These are phyloP conservation scores for Aphelenchoides avenae DNA, from an alignment of 1,140 invertebrate species.

Conservation along the genomic window DNA sequence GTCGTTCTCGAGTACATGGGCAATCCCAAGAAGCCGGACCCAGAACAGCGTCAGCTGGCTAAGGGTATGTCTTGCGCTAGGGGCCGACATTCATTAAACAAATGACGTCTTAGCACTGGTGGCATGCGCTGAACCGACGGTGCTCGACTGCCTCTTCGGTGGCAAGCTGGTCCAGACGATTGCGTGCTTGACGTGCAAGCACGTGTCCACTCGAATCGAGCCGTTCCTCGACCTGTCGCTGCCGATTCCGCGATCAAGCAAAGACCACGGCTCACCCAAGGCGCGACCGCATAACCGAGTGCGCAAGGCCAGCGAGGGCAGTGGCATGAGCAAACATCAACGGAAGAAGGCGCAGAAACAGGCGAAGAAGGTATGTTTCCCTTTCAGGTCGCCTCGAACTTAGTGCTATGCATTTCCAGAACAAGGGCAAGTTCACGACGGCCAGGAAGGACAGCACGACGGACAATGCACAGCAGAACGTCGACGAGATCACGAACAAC, in stretches of 20 bases:
- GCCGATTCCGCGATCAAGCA: slow-evolving; percentile 66
- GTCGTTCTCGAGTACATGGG: slow-evolving; percentile 61
- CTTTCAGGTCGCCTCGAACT: slow-evolving; percentile 5
- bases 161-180: slow-evolving; percentile 48
- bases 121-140: slow-evolving; percentile 25
- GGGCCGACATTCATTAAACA: slow-evolving; percentile 18
- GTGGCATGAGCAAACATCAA: slow-evolving; percentile 59
- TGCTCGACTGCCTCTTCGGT: slow-evolving; percentile 45
- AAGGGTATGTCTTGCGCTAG: slow-evolving; percentile 40
- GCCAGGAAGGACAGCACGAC: not conserved
- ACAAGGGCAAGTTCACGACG: slow-evolving; percentile 5
- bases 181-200: slow-evolving; percentile 36
- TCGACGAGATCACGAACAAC: slow-evolving; percentile 6
- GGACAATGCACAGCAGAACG: slow-evolving; percentile 8
- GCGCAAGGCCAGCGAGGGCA: slow-evolving; percentile 4
- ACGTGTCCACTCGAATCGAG: slow-evolving; percentile 74
- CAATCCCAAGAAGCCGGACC: not conserved
- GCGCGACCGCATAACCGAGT: slow-evolving; percentile 1
- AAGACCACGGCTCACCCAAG: not conserved
- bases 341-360: slow-evolving; percentile 59
- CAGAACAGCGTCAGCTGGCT: slow-evolving; percentile 3
- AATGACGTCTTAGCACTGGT: slow-evolving; percentile 17
- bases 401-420: not conserved
- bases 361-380: slow-evolving; percentile 29
- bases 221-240: slow-evolving; percentile 89